Base-by-base conservation (phyloP, 2,888 invertebrate genomes). In the Cephalotes varians region DNA sequence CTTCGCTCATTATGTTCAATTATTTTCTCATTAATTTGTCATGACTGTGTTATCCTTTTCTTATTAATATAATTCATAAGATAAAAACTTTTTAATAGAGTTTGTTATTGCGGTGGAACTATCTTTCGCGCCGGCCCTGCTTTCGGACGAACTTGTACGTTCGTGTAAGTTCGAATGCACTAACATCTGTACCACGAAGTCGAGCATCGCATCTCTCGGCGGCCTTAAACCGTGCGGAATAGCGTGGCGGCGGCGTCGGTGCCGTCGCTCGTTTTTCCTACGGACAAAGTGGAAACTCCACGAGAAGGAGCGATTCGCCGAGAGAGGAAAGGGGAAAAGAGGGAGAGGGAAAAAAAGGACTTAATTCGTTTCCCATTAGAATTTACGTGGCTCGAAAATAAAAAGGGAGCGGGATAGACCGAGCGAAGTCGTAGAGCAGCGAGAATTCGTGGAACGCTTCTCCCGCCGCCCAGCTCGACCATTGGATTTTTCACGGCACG, bases 341-440 rank as follows among this genome's bases (percentile, higher is more conserved):
- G 34, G 47, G n/a, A 47, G 54, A 69, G 40, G 80, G 51, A 49
- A 67, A 79, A 84, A 79, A 80, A 71, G 67, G 64, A 73, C 60
- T 82, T 86, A 84, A 87, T 83, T 84, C 82, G 87, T 83, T 76
- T 82, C 83, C 88, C 84, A 90, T 86, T 88, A 83, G 83, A 88
- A 86, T 88, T 86, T 84, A 83, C 83, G 84, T 77, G 82, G 82
- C 65, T 65, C 77, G 62, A 77, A 82, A 87, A 83, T 82, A 85
- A 89, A 85, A 89, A 89, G 87, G 81, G 65, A 74, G 73, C 67
- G 31, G 47, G 49, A 67, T 60, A 81, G 81, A 81, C 74, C 76
- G 81, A 60, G 47, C 25, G 69, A 25, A 80, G 69, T 73, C 65
- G 62, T 77, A 84, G 72, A 76, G 58, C 74, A 44, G 51, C 58